Evolutionary conservation across 2,113 vertebrate genomes (phyloP).

Genomic region (Aspiorhynchus laticeps): DNA sequence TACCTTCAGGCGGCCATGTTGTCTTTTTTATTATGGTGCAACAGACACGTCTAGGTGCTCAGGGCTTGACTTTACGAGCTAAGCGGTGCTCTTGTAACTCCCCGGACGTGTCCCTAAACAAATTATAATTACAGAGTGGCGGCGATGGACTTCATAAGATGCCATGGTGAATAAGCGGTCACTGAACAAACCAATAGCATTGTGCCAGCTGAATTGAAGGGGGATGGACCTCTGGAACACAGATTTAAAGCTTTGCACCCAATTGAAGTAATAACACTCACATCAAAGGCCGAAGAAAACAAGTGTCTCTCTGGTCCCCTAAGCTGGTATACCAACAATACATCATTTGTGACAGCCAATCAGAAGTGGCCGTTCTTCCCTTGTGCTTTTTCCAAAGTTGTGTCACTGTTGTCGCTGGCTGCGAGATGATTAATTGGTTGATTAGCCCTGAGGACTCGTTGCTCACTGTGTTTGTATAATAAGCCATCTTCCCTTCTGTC

Average conservation of each 20-base stretch:
- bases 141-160: constrained; percentile 64
- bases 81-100: not conserved
- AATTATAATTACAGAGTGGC: constrained; percentile 41
- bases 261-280: constrained; percentile 71
- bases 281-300: constrained; percentile 71
- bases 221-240: constrained; percentile 13
- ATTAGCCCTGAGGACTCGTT: constrained; percentile 31
- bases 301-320: constrained; percentile 65
- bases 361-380: constrained; percentile 53
- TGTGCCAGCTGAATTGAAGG: not conserved
- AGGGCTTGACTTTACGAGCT: constrained; percentile 12
- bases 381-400: constrained; percentile 62
- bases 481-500: constrained; percentile 13
- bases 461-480: constrained; percentile 21
- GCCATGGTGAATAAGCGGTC: constrained; percentile 65
- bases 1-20: constrained; percentile 69
- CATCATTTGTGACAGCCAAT: constrained; percentile 62
- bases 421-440: constrained; percentile 51
- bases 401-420: constrained; percentile 46
- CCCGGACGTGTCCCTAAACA: constrained; percentile 31
- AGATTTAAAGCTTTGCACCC: constrained; percentile 60
- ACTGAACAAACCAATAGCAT: constrained; percentile 25
- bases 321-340: constrained; percentile 63
- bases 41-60: not conserved
- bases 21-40: constrained; percentile 66